phyloP scores from a whole-genome alignment of 2,888 invertebrate species.

The Xanthorhoe spadicearia region DNA sequence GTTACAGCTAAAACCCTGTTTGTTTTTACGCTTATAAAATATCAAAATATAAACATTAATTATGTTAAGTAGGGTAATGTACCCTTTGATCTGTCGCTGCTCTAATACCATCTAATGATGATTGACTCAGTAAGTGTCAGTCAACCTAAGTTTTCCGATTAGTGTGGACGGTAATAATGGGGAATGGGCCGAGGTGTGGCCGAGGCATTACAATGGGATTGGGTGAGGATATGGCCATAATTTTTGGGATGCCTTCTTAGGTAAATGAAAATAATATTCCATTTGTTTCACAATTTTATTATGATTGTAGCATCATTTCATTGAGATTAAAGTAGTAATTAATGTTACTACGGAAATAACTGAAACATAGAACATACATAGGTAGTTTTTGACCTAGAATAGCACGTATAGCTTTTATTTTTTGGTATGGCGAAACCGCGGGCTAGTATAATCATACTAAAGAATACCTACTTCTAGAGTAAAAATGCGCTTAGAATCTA shows the following conservation, averaged over 20 bases:
- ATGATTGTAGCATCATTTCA: too few species aligned
- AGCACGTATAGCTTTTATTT: too few species aligned
- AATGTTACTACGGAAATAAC: too few species aligned
- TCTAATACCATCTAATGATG: conserved; percentile 61
- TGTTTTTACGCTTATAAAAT: not conserved
- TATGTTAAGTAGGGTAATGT: conserved; percentile 25
- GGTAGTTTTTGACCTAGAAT: too few species aligned
- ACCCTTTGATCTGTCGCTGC: conserved; percentile 37
- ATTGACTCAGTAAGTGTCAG: conserved; percentile 59
- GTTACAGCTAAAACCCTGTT: not conserved
- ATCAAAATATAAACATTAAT: conserved; percentile 1
- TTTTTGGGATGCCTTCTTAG: conserved; percentile 2
- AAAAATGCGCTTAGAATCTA: not conserved
- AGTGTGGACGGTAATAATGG: conserved; percentile 32
- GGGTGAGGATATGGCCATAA: conserved; percentile 12
- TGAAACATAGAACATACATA: too few species aligned
- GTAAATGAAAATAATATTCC: not conserved
- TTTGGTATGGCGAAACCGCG: too few species aligned
- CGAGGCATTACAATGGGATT: conserved; percentile 10
- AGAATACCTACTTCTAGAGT: not conserved
- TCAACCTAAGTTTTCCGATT: conserved; percentile 62
- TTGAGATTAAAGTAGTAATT: too few species aligned
- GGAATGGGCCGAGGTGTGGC: conserved; percentile 25
- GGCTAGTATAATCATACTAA: not conserved
- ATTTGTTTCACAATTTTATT: not conserved